phyloP scores from a whole-genome alignment of 2,797 vertebrate genomes.

The Tamandua tetradactyla region DNA sequence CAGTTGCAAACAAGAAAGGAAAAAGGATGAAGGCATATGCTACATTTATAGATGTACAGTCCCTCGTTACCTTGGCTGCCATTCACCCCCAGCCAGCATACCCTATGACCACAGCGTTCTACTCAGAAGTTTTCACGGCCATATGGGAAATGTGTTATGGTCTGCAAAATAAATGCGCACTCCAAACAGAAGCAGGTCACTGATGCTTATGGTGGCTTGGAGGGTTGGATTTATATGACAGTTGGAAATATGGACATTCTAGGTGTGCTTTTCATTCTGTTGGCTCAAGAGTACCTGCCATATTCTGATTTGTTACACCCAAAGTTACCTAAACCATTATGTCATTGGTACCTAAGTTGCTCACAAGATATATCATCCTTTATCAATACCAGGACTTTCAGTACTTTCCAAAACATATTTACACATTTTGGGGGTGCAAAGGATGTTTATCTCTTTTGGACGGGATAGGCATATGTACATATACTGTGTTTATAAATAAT shows the following conservation, averaged over 20 bases:
- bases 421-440: not conserved
- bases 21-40: not conserved
- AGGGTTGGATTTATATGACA: too few relatives aligned
- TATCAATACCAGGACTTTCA: not conserved
- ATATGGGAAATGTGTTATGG: not conserved
- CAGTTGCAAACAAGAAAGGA: not conserved
- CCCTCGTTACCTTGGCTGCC: rapidly evolving
- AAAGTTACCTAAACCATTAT: not conserved
- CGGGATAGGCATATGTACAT: not conserved
- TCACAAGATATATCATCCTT: not conserved
- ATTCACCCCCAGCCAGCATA: not conserved
- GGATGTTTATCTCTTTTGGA: not conserved
- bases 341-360: not conserved
- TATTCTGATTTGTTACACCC: not conserved
- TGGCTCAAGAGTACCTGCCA: not conserved
- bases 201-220: too few relatives aligned
- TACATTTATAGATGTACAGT: not conserved
- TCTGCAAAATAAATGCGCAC: rapidly evolving
- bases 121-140: too few relatives aligned
- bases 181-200: not conserved
- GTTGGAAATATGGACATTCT: not conserved
- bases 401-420: not conserved
- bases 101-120: too few relatives aligned
- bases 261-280: not conserved
- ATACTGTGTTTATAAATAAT: not conserved